phyloP scores from a whole-genome alignment of 2,888 invertebrate genomes.

The Cataglyphis albicans region DNA sequence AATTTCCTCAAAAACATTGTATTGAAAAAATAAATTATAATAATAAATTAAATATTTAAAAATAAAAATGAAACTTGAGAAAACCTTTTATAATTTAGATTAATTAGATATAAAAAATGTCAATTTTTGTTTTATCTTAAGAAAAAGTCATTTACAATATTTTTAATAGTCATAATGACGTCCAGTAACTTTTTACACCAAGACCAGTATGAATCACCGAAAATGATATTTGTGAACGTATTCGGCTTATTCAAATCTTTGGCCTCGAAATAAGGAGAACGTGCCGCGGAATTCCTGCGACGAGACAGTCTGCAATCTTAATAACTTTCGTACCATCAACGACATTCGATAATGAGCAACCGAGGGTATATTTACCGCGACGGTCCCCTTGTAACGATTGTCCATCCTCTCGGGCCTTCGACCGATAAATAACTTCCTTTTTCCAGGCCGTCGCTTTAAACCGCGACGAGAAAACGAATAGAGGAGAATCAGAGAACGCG shows the following conservation, averaged over 20 bases:
- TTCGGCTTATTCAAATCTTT: slow-evolving; percentile 33
- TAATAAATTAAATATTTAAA: background rate
- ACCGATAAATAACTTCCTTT: slow-evolving; percentile 63
- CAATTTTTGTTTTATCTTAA: background rate
- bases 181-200: background rate
- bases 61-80: background rate
- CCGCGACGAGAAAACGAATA: slow-evolving; percentile 13
- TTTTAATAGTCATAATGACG: background rate
- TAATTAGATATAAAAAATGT: background rate
- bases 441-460: slow-evolving; percentile 39
- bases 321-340: slow-evolving; percentile 71
- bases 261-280: slow-evolving; percentile 66
- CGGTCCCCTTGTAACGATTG: slow-evolving; percentile 51
- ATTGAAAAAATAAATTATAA: background rate
- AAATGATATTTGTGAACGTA: slow-evolving; percentile 25
- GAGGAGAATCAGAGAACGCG: slow-evolving; percentile 48
- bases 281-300: slow-evolving; percentile 71
- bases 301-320: slow-evolving; percentile 64
- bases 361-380: slow-evolving; percentile 66
- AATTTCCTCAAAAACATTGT: slow-evolving; percentile 1
- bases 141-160: background rate
- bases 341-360: slow-evolving; percentile 71
- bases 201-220: background rate
- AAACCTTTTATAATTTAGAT: slow-evolving; percentile 9
- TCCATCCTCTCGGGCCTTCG: slow-evolving; percentile 47